These are phyloP conservation scores for Acropora yongei DNA, from an alignment of 64 coral and sea anemone species.

Conservation along the genomic window DNA sequence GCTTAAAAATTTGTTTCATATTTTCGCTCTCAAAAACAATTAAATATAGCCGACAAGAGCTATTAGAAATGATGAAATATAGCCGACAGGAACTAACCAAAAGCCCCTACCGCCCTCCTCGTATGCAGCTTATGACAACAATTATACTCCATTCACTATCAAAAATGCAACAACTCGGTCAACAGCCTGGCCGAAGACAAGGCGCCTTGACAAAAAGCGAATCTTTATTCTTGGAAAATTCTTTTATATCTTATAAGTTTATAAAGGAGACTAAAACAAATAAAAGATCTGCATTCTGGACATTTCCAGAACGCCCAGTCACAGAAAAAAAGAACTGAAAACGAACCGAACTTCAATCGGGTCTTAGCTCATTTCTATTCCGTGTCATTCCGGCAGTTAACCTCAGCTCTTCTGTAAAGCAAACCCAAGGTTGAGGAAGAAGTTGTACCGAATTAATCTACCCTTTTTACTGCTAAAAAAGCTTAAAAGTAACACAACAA, in stretches of 20 bases:
- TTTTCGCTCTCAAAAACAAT: not conserved
- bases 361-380: too few relatives aligned
- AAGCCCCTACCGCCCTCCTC: not conserved
- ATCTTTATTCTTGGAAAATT: not conserved
- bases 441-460: too few relatives aligned
- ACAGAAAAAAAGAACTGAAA: not conserved
- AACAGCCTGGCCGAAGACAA: not conserved
- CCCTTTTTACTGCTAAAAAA: too few relatives aligned
- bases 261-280: not conserved
- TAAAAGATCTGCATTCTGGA: not conserved
- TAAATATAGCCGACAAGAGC: not conserved
- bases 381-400: too few relatives aligned
- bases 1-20: not conserved
- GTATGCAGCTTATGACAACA: not conserved
- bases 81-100: not conserved
- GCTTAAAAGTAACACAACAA: too few relatives aligned
- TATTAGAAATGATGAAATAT: not conserved
- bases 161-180: not conserved
- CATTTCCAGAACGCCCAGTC: not conserved
- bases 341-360: not conserved
- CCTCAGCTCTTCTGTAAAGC: too few relatives aligned
- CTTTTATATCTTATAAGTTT: constrained; percentile 10
- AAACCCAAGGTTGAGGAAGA: too few relatives aligned
- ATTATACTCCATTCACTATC: not conserved
- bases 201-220: not conserved